A percentile compares a stretch with the other conserved stretches of the same genome.
Evolutionary conservation across 2,113 vertebrate genomes (phyloP).

Genomic region (Numenius arquata): DNA sequence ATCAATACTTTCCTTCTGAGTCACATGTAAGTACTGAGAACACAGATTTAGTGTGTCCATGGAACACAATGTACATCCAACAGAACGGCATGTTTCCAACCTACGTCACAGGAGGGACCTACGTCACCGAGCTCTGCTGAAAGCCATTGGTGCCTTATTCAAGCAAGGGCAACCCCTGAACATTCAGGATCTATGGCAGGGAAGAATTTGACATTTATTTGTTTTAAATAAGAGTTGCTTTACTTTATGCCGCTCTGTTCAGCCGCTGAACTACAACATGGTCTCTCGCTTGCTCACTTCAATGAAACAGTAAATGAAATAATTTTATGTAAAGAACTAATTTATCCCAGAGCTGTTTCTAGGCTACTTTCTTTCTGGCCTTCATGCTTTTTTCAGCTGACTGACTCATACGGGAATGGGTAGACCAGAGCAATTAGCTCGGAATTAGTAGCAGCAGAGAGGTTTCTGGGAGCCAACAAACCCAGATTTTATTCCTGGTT

Average conservation of each 20-base stretch:
- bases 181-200: neutral
- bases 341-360: constrained; percentile 2
- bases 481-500: neutral
- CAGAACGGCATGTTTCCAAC: neutral
- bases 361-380: neutral
- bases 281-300: neutral
- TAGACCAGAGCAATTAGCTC: neutral
- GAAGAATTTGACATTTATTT: neutral
- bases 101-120: neutral
- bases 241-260: neutral
- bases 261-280: neutral
- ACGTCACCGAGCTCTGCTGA: neutral
- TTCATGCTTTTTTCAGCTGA: neutral
- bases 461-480: neutral
- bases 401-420: neutral
- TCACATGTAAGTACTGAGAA: constrained; percentile 6
- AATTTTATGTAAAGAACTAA: neutral
- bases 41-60: neutral
- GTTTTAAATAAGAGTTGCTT: neutral
- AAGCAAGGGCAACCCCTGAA: neutral
- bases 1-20: constrained; percentile 60
- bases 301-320: neutral
- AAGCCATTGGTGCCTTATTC: neutral
- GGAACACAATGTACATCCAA: constrained; percentile 50
- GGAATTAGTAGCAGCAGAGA: neutral